Base-by-base conservation (phyloP, 1,140 invertebrate species). In the Agrypnia vestita region DNA sequence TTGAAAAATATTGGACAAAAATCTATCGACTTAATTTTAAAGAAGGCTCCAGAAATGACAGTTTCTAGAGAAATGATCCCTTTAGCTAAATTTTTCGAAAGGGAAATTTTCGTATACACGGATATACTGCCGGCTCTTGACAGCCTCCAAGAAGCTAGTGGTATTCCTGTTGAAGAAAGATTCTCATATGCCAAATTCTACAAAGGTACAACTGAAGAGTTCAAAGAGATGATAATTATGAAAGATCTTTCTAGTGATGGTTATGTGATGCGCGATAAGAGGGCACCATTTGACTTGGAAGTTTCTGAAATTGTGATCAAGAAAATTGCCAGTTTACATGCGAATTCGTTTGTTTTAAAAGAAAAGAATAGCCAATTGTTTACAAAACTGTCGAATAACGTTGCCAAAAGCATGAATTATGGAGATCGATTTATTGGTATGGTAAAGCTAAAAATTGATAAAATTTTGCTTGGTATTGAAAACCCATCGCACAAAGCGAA, bases 241-340 rank as follows among this genome's bases (percentile, higher is more conserved):
- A 91, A 92, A 72, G 92, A 93, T 83, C 80, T 92, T 12, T 80
- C 82, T 11, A 84, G 84, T 10, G 84, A 84, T 19, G 90, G 89
- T 4, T 92, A 90, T 76, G 85, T 85, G 11, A 91, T 92, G 87
- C 86, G 84, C 1, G 89, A 92, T 82, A 85, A 91, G 69, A 84
- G 86, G 21, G 85, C 86, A 75, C 91, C 90, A 0, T 80, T 92
- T 1, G 85, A 91, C 56, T 81, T 89, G 12, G 84, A 88, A 1
- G 88, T 90, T 72, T 85, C 90, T 0, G 87, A 87, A n/a, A 76
- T 85, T 8, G 88, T 90, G 0, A 85, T 92, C 0, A 89, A 89
- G 35, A 88, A 88, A 12, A 82, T 92, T n/a, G 91, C 91, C 0
- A 88, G 89, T 12, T 91, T 91, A 80, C 91, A 92, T 80, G 91